These are phyloP conservation scores for Oenanthe melanoleuca DNA, from an alignment of 2,113 vertebrate species.

Conservation along the genomic window DNA sequence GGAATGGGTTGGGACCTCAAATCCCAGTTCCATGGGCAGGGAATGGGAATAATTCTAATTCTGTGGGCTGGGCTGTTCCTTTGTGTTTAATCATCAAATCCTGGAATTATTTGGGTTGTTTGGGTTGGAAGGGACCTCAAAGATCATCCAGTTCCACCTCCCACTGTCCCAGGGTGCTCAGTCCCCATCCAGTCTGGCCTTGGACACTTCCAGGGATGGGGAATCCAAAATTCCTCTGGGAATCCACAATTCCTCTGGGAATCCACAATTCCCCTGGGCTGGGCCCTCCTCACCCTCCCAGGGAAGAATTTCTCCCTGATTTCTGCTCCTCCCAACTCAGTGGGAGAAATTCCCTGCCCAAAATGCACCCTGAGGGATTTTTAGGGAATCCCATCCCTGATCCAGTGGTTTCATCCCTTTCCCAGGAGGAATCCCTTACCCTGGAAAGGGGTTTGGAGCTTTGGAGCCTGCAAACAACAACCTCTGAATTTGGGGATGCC, in stretches of 20 bases:
- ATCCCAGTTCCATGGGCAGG: neutral
- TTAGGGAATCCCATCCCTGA: neutral
- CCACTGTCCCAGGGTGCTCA: neutral
- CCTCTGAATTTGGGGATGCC: neutral
- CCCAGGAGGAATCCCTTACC: neutral
- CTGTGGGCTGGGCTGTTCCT: neutral
- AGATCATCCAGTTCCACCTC: neutral
- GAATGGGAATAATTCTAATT: neutral
- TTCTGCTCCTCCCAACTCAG: neutral
- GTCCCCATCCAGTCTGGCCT: neutral
- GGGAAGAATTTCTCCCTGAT: neutral
- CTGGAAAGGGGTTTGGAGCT: accelerated
- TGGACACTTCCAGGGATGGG: neutral
- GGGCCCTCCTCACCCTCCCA: neutral
- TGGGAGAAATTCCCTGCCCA: neutral
- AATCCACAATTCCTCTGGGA: too few relatives aligned
- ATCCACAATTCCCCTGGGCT: too few relatives aligned
- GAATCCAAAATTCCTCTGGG: neutral
- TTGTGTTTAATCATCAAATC: accelerated
- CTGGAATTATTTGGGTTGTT: neutral
- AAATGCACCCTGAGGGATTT: neutral
- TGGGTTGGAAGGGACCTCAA: neutral
- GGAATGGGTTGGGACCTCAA: neutral
- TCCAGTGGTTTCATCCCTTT: neutral
- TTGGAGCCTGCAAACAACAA: neutral